A percentile compares a stretch with the other conserved stretches of the same genome.
phyloP scores from a whole-genome alignment of 2,888 invertebrate genomes.

The Cosmia trapezina region DNA sequence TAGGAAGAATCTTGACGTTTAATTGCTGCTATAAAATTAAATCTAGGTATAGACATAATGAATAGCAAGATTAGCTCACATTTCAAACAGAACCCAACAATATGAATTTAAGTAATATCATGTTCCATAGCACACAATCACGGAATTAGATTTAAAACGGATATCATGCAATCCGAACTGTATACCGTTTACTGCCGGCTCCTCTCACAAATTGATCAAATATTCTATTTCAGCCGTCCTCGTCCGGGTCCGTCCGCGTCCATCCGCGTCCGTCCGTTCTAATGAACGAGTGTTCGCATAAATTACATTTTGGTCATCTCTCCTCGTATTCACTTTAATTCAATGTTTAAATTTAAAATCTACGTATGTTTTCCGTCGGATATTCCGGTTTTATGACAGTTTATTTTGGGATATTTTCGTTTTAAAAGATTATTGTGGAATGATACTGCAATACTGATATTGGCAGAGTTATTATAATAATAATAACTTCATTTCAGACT shows the following conservation, averaged over 20 bases:
- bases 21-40: no score
- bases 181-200: constrained; percentile 17
- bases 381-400: constrained; percentile 2
- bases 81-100: not conserved
- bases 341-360: constrained; percentile 25
- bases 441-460: not conserved
- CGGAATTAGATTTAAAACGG: constrained; percentile 15
- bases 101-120: not conserved
- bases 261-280: not conserved
- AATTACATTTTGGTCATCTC: constrained; percentile 45
- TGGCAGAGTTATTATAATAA: not conserved
- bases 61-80: not conserved
- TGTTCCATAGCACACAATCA: constrained; percentile 6
- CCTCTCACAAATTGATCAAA: constrained; percentile 50
- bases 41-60: no score
- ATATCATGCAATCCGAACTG: constrained; percentile 17
- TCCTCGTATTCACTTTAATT: constrained; percentile 27
- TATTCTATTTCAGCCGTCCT: constrained; percentile 47
- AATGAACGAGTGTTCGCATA: constrained; percentile 43
- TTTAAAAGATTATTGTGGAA: not conserved
- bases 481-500: no score
- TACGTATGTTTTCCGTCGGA: constrained; percentile 2
- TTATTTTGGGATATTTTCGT: constrained; percentile 4
- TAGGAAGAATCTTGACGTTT: no score
- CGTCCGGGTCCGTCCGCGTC: not conserved